A percentile compares a stretch with the other conserved stretches of the same genome.
Conservation (phyloP, 2,797 vertebrate genomes). For the Pristis pectinata region DNA sequence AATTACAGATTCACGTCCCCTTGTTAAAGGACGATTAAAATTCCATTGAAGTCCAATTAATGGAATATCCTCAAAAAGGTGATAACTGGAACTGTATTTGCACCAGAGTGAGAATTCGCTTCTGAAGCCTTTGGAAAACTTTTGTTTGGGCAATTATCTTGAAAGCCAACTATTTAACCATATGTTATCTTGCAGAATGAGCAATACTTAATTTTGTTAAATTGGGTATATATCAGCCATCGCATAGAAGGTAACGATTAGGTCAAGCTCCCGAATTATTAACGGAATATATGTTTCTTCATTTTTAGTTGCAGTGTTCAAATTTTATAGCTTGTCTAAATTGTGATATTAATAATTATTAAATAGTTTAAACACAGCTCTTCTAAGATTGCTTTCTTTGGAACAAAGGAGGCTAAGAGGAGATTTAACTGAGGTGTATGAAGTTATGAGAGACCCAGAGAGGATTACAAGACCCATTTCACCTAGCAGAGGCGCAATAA, state of each 20-base stretch:
- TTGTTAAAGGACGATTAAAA: neutral
- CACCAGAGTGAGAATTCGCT: neutral
- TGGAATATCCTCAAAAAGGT: neutral
- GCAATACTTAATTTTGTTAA: neutral
- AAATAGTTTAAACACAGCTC: neutral
- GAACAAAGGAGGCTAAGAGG: too few relatives aligned
- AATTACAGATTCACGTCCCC: neutral
- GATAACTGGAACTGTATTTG: neutral
- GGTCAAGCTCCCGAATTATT: neutral
- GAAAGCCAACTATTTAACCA: neutral
- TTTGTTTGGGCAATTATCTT: neutral
- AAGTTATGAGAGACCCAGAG: too few relatives aligned
- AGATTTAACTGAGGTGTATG: too few relatives aligned
- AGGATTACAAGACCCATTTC: too few relatives aligned
- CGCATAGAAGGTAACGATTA: neutral
- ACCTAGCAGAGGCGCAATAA: too few relatives aligned
- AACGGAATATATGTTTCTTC: neutral
- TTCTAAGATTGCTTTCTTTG: too few relatives aligned
- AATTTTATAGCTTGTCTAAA: neutral
- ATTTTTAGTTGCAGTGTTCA: neutral
- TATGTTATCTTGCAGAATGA: neutral
- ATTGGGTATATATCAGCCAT: neutral
- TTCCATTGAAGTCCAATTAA: conserved; percentile 7
- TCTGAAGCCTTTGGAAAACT: neutral
- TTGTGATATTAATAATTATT: neutral